Base-by-base conservation (phyloP, 2,113 vertebrate species). In the Anseranas semipalmata region DNA sequence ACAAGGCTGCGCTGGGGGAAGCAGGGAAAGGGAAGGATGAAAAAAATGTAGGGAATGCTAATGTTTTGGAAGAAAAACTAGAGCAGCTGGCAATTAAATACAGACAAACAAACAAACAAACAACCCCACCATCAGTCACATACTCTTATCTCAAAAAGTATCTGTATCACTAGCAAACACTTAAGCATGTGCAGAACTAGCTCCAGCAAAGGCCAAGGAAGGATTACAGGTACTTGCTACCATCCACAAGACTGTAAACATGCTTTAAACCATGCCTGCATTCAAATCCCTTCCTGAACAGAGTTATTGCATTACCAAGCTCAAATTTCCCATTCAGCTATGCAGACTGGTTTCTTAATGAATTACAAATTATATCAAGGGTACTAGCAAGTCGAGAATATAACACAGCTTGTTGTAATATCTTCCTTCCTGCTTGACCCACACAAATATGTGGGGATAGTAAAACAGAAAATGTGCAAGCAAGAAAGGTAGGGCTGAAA, bases 11-110 rank as follows among this genome's bases (percentile, higher is more conserved):
- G 83, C 66, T 19, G 28, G 56, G 67, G 60, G 52, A 85, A 83
- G 63, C 74, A 20, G 73, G 53, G 37, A 65, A 95, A 85, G 45
- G 50, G 32, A 87, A 95, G 78, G 62, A 81, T 0, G 0, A 66
- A 81, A 88, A 87, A 87, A 93, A 79, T 87, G 62, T 58, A 76
- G 28, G 48, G 74, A 94, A 95, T 87, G 62, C 0, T 95, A 76
- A 90, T 81, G 56, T 81, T 93, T 94, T 60, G 90, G 39, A 85
- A 76, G 37, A 93, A 73, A 96, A 92, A 27, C 6, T 62, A 41
- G 27, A 89, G 37, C 37, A 82, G 53, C 58, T 32, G 66, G 27
- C 48, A 90, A 91, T 68, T 65, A 11, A 46, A 95, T 77, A 68
- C 7, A 14, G 25, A 46, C 33, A 16, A n/a, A 6, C 20, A 15